These are phyloP conservation scores for Bugulina stolonifera DNA, from an alignment of 2,888 invertebrate genomes.

Conservation along the genomic window DNA sequence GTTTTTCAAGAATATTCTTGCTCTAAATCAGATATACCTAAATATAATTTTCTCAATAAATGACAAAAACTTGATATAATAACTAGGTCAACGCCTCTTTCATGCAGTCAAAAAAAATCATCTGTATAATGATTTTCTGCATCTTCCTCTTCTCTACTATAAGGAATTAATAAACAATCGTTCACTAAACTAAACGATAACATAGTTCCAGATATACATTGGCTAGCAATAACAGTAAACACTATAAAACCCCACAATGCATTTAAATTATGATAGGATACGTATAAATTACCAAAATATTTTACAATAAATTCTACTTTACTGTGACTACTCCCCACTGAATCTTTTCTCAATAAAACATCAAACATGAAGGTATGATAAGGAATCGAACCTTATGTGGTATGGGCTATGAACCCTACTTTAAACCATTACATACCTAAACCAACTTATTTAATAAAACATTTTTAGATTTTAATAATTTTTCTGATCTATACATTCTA, in stretches of 20 bases:
- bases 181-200: background rate
- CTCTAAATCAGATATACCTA: background rate
- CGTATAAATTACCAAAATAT: background rate
- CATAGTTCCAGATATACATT: background rate
- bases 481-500: background rate
- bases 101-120: conserved; percentile 15
- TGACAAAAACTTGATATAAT: background rate
- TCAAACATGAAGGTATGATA: background rate
- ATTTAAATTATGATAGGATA: background rate
- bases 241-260: background rate
- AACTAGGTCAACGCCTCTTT: background rate
- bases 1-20: background rate
- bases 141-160: background rate
- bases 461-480: background rate
- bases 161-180: background rate
- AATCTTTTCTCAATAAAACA: background rate
- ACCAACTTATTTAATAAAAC: background rate
- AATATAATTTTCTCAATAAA: background rate
- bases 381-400: background rate
- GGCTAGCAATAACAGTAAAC: background rate
- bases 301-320: background rate
- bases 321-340: background rate
- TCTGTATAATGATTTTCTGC: background rate
- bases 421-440: background rate
- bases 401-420: background rate